phyloP scores from a whole-genome alignment of 2,113 vertebrate genomes.

The Rhineura floridana region DNA sequence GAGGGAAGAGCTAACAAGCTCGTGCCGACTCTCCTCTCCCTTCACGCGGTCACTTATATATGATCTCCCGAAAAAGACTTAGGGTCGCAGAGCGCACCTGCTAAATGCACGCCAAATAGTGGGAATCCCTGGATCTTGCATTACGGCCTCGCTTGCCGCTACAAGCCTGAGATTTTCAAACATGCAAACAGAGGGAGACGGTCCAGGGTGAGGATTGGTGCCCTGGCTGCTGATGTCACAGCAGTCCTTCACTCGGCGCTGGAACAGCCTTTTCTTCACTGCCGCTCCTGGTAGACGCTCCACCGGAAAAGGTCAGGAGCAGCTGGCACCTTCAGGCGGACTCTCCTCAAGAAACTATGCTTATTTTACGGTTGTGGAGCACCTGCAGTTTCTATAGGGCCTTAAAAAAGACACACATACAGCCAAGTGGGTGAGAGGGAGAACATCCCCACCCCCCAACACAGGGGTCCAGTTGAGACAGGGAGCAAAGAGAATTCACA shows the following conservation, averaged over 20 bases:
- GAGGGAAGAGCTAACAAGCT: no score
- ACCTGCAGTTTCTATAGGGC: no score
- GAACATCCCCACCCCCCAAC: neutral
- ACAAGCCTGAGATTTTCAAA: neutral
- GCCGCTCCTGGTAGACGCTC: neutral
- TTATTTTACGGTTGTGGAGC: no score
- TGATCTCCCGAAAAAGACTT: no score
- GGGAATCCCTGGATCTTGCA: no score
- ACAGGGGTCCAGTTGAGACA: neutral
- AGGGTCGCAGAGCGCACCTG: no score
- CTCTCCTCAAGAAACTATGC: neutral
- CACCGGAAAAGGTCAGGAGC: neutral
- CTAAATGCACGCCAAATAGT: neutral
- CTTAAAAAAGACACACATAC: neutral
- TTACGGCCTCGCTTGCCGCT: neutral
- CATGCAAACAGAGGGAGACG: neutral
- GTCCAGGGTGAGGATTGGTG: neutral
- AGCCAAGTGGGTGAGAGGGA: neutral
- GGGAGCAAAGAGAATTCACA: neutral
- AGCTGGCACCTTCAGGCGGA: neutral
- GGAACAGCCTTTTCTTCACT: neutral
- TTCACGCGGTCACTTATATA: no score
- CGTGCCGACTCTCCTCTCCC: no score
- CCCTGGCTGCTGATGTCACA: neutral
- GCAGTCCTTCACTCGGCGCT: neutral